Conservation (phyloP, 2,797 vertebrate genomes). For the Gambelia wislizenii region DNA sequence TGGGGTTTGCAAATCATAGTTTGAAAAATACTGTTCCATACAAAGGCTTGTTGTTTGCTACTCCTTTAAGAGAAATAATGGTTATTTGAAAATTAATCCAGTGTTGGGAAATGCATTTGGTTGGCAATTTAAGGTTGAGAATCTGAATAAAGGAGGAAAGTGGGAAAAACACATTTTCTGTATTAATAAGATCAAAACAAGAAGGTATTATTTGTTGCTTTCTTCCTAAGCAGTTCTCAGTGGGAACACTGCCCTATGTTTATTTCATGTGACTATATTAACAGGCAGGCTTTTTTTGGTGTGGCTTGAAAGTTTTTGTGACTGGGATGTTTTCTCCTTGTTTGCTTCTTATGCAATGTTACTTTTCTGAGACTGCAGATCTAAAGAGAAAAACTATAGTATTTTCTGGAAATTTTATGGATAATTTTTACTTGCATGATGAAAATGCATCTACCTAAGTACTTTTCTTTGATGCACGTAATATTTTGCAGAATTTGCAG, state of each 20-base stretch:
- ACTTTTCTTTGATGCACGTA: not conserved
- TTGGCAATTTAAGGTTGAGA: not conserved
- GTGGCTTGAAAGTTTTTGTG: conserved; percentile 13
- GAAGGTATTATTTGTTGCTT: not conserved
- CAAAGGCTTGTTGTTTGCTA: not conserved
- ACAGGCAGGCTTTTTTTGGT: not conserved
- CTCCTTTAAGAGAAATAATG: not conserved
- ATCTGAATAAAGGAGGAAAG: not conserved
- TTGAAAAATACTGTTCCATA: not conserved
- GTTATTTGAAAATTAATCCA: not conserved
- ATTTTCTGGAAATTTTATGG: not conserved
- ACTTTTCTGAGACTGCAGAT: conserved; percentile 43
- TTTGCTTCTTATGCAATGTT: conserved; percentile 9
- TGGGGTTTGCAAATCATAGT: not conserved
- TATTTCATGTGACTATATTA: not conserved
- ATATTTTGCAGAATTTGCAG: not conserved
- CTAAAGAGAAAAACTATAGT: conserved; percentile 21
- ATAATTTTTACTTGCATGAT: not conserved
- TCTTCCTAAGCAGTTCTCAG: not conserved
- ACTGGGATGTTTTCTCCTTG: not conserved
- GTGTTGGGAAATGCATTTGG: not conserved
- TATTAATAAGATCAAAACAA: not conserved
- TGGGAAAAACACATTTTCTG: not conserved
- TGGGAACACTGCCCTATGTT: not conserved
- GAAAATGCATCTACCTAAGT: not conserved